phyloP scores from a whole-genome alignment of 2,797 vertebrate genomes.

The Galagoides demidoff region DNA sequence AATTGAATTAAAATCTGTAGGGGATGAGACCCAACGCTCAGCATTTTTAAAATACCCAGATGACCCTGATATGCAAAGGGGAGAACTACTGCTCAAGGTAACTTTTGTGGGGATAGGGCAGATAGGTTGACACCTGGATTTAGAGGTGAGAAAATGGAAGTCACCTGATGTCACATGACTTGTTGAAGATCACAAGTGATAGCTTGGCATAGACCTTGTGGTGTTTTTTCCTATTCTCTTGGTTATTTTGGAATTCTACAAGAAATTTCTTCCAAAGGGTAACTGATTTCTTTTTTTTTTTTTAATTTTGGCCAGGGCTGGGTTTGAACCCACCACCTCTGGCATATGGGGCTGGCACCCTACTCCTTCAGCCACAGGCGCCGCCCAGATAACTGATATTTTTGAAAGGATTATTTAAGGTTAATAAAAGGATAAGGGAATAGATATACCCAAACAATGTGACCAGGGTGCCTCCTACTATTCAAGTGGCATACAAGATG shows the following conservation, averaged over 20 bases:
- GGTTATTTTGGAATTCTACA: background rate
- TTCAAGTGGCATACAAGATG: background rate
- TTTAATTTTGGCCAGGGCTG: too few relatives aligned
- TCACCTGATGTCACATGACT: background rate
- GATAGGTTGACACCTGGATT: background rate
- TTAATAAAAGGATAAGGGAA: background rate
- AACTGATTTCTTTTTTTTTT: background rate
- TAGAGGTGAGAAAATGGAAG: background rate
- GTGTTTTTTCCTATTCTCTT: background rate
- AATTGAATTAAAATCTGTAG: background rate
- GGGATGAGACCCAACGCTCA: background rate
- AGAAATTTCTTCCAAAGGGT: background rate
- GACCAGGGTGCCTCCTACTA: too few relatives aligned
- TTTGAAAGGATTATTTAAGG: background rate
- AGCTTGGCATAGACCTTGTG: background rate
- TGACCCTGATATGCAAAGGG: background rate
- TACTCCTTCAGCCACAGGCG: too few relatives aligned
- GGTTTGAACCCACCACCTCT: too few relatives aligned
- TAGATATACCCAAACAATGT: background rate
- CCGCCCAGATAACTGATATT: background rate
- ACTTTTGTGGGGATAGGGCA: background rate
- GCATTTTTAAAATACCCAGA: background rate
- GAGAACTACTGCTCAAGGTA: background rate
- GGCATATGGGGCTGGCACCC: too few relatives aligned
- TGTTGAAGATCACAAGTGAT: background rate